phyloP scores from a whole-genome alignment of 2,113 vertebrate species.

The Oncorhynchus mykiss region DNA sequence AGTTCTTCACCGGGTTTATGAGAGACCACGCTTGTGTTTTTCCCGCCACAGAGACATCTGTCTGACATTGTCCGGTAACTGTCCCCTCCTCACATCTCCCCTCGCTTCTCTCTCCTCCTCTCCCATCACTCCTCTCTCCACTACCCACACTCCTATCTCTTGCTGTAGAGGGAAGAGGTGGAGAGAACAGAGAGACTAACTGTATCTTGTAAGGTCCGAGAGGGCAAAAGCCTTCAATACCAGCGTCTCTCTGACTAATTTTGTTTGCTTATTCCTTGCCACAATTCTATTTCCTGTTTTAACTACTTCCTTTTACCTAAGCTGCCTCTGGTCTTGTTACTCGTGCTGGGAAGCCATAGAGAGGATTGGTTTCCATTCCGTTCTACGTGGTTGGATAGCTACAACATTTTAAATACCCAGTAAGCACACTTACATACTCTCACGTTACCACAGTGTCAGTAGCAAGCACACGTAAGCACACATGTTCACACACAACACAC shows the following conservation, averaged over 20 bases:
- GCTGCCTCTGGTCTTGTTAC: not conserved
- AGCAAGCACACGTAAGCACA: not conserved
- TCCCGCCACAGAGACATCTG: slow-evolving; percentile 68
- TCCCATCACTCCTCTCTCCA: too few relatives aligned
- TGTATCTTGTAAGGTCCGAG: slow-evolving; percentile 35
- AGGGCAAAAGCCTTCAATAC: slow-evolving; percentile 30
- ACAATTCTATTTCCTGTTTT: not conserved
- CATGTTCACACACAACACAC: not conserved
- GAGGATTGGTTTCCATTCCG: slow-evolving; percentile 30
- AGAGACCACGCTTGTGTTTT: slow-evolving; percentile 68
- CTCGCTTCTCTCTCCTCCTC: slow-evolving; percentile 24
- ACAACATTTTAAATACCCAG: slow-evolving; percentile 37
- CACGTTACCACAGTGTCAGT: not conserved
- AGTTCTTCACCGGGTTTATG: slow-evolving; percentile 64
- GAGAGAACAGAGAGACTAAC: slow-evolving; percentile 17
- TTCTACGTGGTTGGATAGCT: slow-evolving; percentile 27
- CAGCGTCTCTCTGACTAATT: not conserved
- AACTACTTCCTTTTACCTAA: not conserved
- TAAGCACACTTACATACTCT: not conserved
- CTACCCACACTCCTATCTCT: too few relatives aligned
- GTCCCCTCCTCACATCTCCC: slow-evolving; percentile 21
- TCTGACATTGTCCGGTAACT: slow-evolving; percentile 57
- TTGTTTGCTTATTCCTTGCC: not conserved
- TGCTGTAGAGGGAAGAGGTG: slow-evolving; percentile 22
- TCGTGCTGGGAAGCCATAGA: slow-evolving; percentile 31